Evolutionary conservation across 2,888 invertebrate genomes (phyloP).

Genomic region (Hypomecis atomaria): DNA sequence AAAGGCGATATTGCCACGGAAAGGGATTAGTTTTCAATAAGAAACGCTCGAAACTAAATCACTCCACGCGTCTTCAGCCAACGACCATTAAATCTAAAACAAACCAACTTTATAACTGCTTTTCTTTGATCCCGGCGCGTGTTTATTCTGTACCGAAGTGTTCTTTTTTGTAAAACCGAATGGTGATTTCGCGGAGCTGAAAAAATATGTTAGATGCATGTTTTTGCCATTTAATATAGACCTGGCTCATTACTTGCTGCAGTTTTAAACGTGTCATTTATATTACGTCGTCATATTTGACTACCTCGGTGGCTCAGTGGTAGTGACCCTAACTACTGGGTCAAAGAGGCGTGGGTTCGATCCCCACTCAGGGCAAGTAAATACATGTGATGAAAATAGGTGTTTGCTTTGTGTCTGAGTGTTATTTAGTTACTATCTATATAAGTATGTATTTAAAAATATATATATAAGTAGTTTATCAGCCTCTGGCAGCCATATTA

Average conservation of each 20-base stretch:
- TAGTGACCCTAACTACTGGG: no score
- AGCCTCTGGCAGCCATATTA: no score
- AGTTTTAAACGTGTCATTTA: neutral
- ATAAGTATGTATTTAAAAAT: no score
- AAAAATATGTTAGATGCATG: conserved; percentile 23
- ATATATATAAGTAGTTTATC: no score
- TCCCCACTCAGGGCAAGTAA: no score
- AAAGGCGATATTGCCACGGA: conserved; percentile 31
- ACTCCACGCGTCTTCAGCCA: conserved; percentile 49
- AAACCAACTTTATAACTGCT: conserved; percentile 46
- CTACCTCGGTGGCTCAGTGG: no score
- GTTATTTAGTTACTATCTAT: no score
- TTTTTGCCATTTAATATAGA: neutral
- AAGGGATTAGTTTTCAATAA: conserved; percentile 48
- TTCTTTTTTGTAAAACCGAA: conserved; percentile 28
- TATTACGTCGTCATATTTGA: no score
- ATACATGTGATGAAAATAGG: no score
- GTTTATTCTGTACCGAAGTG: conserved; percentile 30
- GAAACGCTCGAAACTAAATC: conserved; percentile 51
- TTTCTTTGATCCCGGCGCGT: conserved; percentile 54
- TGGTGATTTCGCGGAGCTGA: conserved; percentile 17
- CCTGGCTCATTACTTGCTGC: neutral
- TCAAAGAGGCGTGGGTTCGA: no score
- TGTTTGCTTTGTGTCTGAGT: no score
- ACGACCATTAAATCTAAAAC: conserved; percentile 48